A percentile compares a stretch with the other conserved stretches of the same genome.
phyloP scores from a whole-genome alignment of 2,113 vertebrate species.

The Sinocyclocheilus anophthalmus region DNA sequence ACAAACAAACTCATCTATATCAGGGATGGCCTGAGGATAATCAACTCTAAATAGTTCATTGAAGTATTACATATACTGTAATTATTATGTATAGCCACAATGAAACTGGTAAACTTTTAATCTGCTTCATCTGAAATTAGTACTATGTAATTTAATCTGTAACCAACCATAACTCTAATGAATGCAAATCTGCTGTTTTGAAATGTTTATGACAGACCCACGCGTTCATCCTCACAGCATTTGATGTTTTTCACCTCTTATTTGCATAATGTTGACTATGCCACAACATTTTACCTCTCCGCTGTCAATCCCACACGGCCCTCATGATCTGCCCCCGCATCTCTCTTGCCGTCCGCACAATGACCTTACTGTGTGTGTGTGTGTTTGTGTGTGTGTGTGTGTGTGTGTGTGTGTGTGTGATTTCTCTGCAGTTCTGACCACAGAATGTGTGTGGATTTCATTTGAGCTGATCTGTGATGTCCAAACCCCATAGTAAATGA shows the following conservation, averaged over 20 bases:
- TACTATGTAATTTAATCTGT: too few species aligned
- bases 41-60: background rate
- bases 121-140: background rate
- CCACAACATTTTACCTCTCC: background rate
- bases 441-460: background rate
- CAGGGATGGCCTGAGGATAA: too few species aligned
- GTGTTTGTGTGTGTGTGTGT: too few species aligned
- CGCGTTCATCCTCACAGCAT: background rate
- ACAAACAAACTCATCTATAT: background rate
- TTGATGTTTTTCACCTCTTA: background rate
- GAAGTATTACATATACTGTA: background rate
- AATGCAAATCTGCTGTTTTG: background rate
- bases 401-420: background rate
- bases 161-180: background rate
- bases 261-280: background rate
- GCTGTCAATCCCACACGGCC: background rate
- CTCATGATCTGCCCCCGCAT: background rate
- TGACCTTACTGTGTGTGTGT: background rate
- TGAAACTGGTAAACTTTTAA: background rate
- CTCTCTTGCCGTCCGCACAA: background rate
- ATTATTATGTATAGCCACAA: constrained; percentile 4
- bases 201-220: background rate
- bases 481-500: background rate
- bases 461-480: background rate
- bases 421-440: background rate